Conservation (phyloP, 2,113 vertebrate species). For the Zosterops borbonicus region DNA sequence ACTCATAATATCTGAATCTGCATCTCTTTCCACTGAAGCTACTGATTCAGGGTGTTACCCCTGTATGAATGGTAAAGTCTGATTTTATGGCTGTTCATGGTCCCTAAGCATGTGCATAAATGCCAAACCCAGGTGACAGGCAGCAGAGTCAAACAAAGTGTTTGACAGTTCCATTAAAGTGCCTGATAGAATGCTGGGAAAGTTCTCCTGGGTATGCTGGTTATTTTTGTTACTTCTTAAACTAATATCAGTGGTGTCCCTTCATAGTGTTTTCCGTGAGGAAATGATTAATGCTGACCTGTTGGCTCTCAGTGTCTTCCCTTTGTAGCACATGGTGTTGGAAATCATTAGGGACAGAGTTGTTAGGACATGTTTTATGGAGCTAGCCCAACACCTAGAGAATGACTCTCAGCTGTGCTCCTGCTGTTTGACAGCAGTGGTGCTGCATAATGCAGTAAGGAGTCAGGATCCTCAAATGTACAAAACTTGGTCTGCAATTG, state of each 20-base stretch:
- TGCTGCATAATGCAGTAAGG: not conserved
- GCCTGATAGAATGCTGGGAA: not conserved
- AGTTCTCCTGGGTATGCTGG: not conserved
- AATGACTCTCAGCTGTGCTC: not conserved
- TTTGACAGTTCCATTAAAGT: not conserved
- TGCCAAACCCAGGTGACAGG: not conserved
- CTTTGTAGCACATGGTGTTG: not conserved
- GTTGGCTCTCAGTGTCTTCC: not conserved
- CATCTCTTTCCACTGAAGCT: not conserved
- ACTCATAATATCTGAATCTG: not conserved
- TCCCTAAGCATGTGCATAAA: not conserved
- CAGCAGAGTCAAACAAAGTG: not conserved
- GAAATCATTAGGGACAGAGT: not conserved
- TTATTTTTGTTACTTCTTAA: not conserved
- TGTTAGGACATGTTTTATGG: not conserved
- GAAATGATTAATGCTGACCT: slow-evolving; percentile 4
- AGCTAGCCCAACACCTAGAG: not conserved
- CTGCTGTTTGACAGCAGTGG: not conserved
- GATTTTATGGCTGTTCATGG: not conserved
- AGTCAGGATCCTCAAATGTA: not conserved
- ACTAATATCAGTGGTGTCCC: not conserved
- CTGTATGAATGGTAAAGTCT: not conserved
- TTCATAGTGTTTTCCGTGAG: not conserved
- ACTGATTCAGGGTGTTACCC: not conserved
- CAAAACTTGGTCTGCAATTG: not conserved